Evolutionary conservation across 2,888 invertebrate species (phyloP).

Genomic region (Drosophila meridiana): DNA sequence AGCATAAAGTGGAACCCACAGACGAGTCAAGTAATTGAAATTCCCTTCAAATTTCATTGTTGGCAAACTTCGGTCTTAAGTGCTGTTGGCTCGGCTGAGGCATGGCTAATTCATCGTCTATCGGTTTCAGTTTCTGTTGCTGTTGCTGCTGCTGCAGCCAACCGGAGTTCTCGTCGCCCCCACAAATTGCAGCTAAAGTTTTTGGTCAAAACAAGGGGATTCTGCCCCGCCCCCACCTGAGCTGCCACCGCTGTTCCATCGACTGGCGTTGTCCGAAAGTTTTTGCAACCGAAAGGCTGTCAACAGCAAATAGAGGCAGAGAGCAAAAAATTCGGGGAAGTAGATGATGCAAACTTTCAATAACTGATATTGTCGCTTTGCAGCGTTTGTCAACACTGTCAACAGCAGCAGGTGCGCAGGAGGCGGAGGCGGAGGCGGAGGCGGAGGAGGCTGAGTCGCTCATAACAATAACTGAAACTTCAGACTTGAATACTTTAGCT

Average conservation of each 20-base stretch:
- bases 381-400: constrained; percentile 48
- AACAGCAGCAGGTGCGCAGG: constrained; percentile 20
- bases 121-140: constrained; percentile 21
- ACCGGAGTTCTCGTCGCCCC: constrained; percentile 9
- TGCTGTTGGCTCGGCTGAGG: constrained; percentile 6
- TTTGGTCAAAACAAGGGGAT: constrained; percentile 24
- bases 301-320: constrained; percentile 39
- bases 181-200: constrained; percentile 37
- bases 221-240: not conserved
- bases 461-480: constrained; percentile 9
- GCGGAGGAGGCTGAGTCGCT: constrained; percentile 1
- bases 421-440: constrained; percentile 4
- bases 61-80: constrained; percentile 31
- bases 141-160: constrained; percentile 12
- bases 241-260: not conserved
- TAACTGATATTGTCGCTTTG: constrained; percentile 56
- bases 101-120: constrained; percentile 41
- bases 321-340: not conserved
- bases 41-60: constrained; percentile 1
- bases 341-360: constrained; percentile 41
- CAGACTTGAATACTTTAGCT: not conserved
- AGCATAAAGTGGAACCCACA: not conserved
- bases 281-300: constrained; percentile 30
- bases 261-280: not conserved
- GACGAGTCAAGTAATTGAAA: not conserved